Base-by-base conservation (phyloP, 2,888 invertebrate species). In the Phania funesta region DNA sequence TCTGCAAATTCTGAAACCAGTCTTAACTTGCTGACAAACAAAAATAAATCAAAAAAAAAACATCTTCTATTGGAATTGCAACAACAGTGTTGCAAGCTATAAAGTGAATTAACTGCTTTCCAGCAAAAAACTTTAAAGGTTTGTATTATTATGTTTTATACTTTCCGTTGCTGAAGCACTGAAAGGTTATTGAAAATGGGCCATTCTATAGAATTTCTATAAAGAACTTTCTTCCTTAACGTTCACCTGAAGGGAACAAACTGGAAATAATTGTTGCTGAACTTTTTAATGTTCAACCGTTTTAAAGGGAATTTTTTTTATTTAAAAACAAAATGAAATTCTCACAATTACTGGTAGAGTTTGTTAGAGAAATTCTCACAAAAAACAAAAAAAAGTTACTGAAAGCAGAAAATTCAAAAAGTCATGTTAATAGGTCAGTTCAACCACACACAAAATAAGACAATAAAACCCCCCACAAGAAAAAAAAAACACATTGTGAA, bases 351-450 rank as follows among this genome's bases (percentile, higher is more conserved):
- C 41, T 56, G 24, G n/a, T 13, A 18, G 46, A 60, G 16, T 22
- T n/a, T 5, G 8, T 29, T 41, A 44, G 20, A 76, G 46, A 81
- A 73, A 77, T 71, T 76, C 71, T 62, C 76, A 81, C 60, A 64
- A 11, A 44, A 20, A 54, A 9, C 5, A 18, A 44, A 4, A n/a
- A 3, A 38, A 56, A 44, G 7, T 18, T 22, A n/a, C n/a, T 52
- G 18, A 29, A 75, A 38, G 35, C 22, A 20, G 29, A 65, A 62
- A 62, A 35, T 22, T 56, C 71, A 54, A 75, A 79, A 65, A 75
- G 75, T 73, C 80, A 84, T 82, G 83, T 83, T 81, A 84, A 84
- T 84, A 83, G 81, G 84, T 84, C 84, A 84, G 67, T 79, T 65
- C 74, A 83, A 75, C 79, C 79, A 68, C 71, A 77, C 71, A 70